Percentiles rank a stretch among this genome's conserved stretches.
These are phyloP conservation scores for Syngnathoides biaculeatus DNA, from an alignment of 2,113 vertebrate species.

Conservation along the genomic window DNA sequence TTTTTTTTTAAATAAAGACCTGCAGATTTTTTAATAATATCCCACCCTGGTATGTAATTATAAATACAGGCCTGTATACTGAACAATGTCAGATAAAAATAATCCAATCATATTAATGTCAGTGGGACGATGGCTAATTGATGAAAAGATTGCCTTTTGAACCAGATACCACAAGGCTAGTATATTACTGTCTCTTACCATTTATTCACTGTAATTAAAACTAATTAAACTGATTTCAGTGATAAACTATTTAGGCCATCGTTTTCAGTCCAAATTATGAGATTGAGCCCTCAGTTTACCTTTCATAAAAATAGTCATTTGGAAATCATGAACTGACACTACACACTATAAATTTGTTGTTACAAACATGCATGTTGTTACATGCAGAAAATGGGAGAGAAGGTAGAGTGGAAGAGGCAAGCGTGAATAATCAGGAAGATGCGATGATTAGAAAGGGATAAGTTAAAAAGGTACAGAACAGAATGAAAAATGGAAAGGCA, in stretches of 20 bases:
- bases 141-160: conserved; percentile 46
- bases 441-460: too few species aligned
- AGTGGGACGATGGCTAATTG: conserved; percentile 19
- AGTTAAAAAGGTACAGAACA: too few species aligned
- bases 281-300: not conserved
- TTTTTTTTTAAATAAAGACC: not conserved
- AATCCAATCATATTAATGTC: conserved; percentile 23
- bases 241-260: conserved; percentile 17
- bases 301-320: conserved; percentile 19
- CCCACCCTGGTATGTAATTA: conserved; percentile 3
- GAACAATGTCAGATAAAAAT: conserved; percentile 14
- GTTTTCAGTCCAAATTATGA: conserved; percentile 24
- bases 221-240: conserved; percentile 23
- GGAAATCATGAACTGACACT: not conserved
- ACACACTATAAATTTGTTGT: conserved; percentile 18
- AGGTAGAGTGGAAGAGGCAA: too few species aligned
- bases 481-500: too few species aligned
- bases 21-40: conserved; percentile 1
- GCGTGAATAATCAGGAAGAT: too few species aligned
- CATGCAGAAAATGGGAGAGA: too few species aligned
- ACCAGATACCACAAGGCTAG: conserved; percentile 10
- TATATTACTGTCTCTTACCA: conserved; percentile 16
- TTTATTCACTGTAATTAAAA: conserved; percentile 27
- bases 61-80: conserved; percentile 5
- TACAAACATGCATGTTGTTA: too few species aligned